Base-by-base conservation (phyloP, 2,888 invertebrate species). In the Ophion ventricosus region DNA sequence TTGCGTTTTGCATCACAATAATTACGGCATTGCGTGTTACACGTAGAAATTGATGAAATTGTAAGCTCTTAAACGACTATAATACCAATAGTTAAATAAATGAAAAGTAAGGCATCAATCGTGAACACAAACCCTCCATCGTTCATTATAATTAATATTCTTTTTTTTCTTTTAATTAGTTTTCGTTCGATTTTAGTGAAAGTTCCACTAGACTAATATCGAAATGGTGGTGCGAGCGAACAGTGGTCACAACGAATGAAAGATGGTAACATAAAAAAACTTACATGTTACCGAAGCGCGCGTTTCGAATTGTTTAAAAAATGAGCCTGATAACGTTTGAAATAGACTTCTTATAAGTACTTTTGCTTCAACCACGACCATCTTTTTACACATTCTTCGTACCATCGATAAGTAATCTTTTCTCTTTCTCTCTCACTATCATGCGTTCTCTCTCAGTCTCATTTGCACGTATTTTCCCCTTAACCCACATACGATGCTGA, bases 91-190 rank as follows among this genome's bases (percentile, higher is more conserved):
- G 40, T 1, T 17, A 73, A 56, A 54, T 14, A 35, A 40, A 66
- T 43, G 7, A 70, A 59, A 67, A 54, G 56, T 72, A 80, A 83
- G 83, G 84, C 85, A 80, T 81, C 43, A 66, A 63, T 77, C 77
- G 85, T 89, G 89, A 91, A 91, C 90, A 88, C 89, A 90, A 91
- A 89, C 81, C 76, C 87, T 89, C 88, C 88, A 85, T 89, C 86
- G 86, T 88, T 88, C 84, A 79, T 87, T 85, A 57, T 56, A 40
- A 40, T 87, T 2, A 43, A 43, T 43, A 43, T 63, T 56, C 64
- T 76, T 20, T 57, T 66, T 77, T 49, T 78, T 35, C n/a, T 74
- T 63, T 78, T 25, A 40, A 54, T 73, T 40, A 56, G 56, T 84
- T 82, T 77, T 64, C 11, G 20, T 25, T 66, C 26, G 5, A 57